Base-by-base conservation (phyloP, 1,140 invertebrate genomes). In the Drosophila rhopaloa region DNA sequence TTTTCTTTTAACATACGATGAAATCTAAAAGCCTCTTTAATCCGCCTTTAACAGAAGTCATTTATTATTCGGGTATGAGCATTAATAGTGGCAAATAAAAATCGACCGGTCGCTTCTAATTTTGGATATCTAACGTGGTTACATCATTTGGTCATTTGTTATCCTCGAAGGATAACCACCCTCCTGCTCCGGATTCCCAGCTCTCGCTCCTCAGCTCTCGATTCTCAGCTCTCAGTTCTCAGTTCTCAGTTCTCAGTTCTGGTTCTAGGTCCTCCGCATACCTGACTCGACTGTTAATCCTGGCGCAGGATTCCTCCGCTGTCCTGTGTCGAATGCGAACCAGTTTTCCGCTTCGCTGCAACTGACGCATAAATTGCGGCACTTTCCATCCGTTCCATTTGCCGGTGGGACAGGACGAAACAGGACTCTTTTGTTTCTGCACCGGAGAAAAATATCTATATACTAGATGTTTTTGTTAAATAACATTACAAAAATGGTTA, bases 321-420 rank as follows among this genome's bases (percentile, higher is more conserved):
- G 60, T 62, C 53, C 51, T 83, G 79, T 81, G 66, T 82, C 83
- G 82, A 81, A 85, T 86, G 74, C 75, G 82, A 88, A 88, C 83
- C 83, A 89, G 83, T 88, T 88, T 89, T 88, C 80, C 80, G 84
- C 84, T 81, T 84, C 76, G 76, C 48, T 78, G 76, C 83, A 86
- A 86, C 83, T 86, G 83, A 82, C 84, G 84, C 83, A 84, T 88
- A 89, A 84, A 89, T 84, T 89, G 75, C 66, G 67, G 43, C 67
- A 71, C 71, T 79, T 68, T 53, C 58, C 29, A 32, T 32, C 58
- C 51, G 10, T 46, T 47, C 47, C 47, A 66, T 67, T 55, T 61
- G 54, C 24, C 46, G 38, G 5, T 29, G 35, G 14, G 38, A 46
- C 14, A 58, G 35, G 24, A 29, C 16, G 41, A 54, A 56, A 68